A percentile compares a stretch with the other conserved stretches of the same genome.
Evolutionary conservation across 1,140 invertebrate genomes (phyloP).

Genomic region (Drosophila sp.): DNA sequence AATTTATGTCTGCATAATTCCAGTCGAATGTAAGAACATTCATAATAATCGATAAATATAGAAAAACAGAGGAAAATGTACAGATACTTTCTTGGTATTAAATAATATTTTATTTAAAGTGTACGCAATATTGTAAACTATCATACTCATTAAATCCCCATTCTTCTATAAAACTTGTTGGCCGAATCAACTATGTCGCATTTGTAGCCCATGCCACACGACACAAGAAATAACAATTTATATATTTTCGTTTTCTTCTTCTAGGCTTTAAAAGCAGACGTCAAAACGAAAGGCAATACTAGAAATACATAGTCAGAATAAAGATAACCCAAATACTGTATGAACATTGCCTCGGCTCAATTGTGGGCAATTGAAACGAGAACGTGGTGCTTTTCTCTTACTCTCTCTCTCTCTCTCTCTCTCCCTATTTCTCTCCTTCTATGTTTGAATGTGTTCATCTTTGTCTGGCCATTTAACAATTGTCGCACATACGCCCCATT

Average conservation of each 20-base stretch:
- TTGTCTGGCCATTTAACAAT: constrained; percentile 46
- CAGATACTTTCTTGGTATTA: no score
- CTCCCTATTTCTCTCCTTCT: neutral
- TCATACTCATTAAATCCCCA: no score
- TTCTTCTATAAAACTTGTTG: neutral
- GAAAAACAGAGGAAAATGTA: no score
- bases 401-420: neutral
- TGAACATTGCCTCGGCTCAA: constrained; percentile 61
- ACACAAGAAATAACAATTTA: constrained; percentile 26
- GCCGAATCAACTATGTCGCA: constrained; percentile 9
- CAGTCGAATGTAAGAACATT: no score
- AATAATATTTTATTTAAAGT: no score
- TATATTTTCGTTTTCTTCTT: constrained; percentile 30
- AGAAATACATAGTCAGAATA: constrained; percentile 36
- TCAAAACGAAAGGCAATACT: constrained; percentile 68
- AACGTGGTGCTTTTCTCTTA: neutral
- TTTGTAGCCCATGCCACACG: constrained; percentile 11
- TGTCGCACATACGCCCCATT: constrained; percentile 58
- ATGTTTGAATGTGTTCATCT: neutral
- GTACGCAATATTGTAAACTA: no score
- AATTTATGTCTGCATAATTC: no score
- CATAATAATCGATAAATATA: no score
- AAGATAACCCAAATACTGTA: constrained; percentile 76
- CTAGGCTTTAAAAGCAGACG: constrained; percentile 41
- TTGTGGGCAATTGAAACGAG: constrained; percentile 40